Conservation (phyloP, 2,888 invertebrate genomes). For the Stegophylla sp. region DNA sequence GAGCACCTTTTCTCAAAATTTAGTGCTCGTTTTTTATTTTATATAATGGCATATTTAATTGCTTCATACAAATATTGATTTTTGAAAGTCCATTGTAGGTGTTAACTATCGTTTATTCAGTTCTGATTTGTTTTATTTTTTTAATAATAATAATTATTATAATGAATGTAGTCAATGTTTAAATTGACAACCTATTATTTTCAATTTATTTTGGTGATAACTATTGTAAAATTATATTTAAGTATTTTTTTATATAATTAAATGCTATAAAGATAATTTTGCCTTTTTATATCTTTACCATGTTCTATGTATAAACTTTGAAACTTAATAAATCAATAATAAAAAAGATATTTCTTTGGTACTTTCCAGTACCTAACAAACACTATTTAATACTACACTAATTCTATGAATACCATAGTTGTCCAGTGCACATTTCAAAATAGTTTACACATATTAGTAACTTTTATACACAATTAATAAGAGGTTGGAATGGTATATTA, state of each 20-base stretch:
- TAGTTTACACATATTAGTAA: no score
- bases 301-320: background rate
- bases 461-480: no score
- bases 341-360: background rate
- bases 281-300: background rate
- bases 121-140: conserved; percentile 38
- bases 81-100: conserved; percentile 35
- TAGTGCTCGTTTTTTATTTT: conserved; percentile 53
- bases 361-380: background rate
- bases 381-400: no score
- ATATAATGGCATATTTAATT: conserved; percentile 29
- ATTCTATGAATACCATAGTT: no score
- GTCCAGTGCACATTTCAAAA: no score
- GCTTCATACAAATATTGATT: conserved; percentile 8
- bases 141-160: background rate
- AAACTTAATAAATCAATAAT: no score
- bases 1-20: conserved; percentile 40
- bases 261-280: conserved; percentile 38
- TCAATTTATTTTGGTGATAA: conserved; percentile 57
- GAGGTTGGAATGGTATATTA: no score
- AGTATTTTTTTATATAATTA: conserved; percentile 58
- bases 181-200: conserved; percentile 41
- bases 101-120: conserved; percentile 32
- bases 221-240: conserved; percentile 58
- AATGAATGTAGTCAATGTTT: conserved; percentile 32